phyloP scores from a whole-genome alignment of 2,888 invertebrate species.

The Auanema freiburgensis region DNA sequence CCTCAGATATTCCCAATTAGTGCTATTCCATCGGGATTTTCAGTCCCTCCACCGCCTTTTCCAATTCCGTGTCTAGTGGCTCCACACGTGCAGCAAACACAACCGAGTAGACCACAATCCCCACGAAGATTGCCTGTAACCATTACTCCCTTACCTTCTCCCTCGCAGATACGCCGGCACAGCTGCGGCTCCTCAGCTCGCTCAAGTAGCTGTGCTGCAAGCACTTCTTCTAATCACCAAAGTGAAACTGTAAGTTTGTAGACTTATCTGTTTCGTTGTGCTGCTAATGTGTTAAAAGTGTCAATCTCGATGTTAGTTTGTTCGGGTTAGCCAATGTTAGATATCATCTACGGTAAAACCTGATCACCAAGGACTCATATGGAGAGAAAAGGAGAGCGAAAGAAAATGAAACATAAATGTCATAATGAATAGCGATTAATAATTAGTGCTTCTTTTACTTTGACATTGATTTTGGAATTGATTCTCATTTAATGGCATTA shows the following conservation, averaged over 20 bases:
- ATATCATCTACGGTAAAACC: too few species aligned
- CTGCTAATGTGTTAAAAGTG: too few species aligned
- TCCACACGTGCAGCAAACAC: constrained; percentile 6
- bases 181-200: constrained; percentile 20
- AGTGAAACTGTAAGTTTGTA: constrained; percentile 5
- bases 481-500: constrained; percentile 1
- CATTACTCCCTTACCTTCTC: constrained; percentile 18
- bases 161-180: constrained; percentile 15
- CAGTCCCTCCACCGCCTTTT: constrained; percentile 9
- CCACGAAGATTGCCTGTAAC: constrained; percentile 17
- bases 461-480: too few species aligned
- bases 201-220: constrained; percentile 23
- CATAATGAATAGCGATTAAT: too few species aligned
- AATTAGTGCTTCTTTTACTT: too few species aligned
- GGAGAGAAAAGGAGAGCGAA: too few species aligned
- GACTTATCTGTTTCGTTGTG: not conserved
- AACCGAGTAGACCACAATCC: constrained; percentile 9
- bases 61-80: constrained; percentile 4
- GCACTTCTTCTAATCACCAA: constrained; percentile 16
- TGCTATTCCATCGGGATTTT: constrained; percentile 8
- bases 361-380: too few species aligned
- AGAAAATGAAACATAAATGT: too few species aligned
- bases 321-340: too few species aligned
- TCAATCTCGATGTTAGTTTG: too few species aligned
- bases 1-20: constrained; percentile 15